These are phyloP conservation scores for Paratilapia polleni DNA, from an alignment of 2,113 vertebrate genomes.

Conservation along the genomic window DNA sequence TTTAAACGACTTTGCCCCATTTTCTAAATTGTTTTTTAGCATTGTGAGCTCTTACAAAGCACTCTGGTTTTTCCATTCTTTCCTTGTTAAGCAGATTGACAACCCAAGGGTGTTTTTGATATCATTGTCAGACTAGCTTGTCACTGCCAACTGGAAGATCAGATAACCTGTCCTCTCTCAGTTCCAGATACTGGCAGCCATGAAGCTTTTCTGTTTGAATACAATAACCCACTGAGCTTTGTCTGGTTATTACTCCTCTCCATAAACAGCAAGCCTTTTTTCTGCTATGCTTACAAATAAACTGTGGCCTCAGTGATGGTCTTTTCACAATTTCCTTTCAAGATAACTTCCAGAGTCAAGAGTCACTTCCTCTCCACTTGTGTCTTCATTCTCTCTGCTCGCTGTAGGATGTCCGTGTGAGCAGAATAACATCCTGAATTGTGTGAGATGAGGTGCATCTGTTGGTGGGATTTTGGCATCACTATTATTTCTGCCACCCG, in stretches of 20 bases:
- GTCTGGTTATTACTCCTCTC: slow-evolving; percentile 21
- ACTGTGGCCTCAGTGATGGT: background rate
- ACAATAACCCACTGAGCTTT: slow-evolving; percentile 45
- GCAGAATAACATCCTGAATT: slow-evolving; percentile 79
- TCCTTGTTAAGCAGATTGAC: slow-evolving; percentile 39
- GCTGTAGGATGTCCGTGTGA: slow-evolving; percentile 70
- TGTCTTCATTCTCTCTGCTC: slow-evolving; percentile 54
- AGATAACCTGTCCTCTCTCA: slow-evolving; percentile 35
- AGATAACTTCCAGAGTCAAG: slow-evolving; percentile 66
- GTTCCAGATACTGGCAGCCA: slow-evolving; percentile 26
- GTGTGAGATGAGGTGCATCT: slow-evolving; percentile 54
- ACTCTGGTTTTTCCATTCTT: background rate
- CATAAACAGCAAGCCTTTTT: slow-evolving; percentile 8
- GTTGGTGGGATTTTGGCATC: slow-evolving; percentile 60
- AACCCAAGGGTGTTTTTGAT: slow-evolving; percentile 48
- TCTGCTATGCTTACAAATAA: slow-evolving; percentile 23
- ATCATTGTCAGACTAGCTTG: slow-evolving; percentile 34
- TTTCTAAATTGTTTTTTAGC: background rate
- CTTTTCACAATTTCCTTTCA: slow-evolving; percentile 61
- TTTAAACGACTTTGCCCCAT: background rate
- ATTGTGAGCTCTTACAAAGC: background rate
- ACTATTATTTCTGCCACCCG: slow-evolving; percentile 20
- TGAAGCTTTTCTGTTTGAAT: slow-evolving; percentile 37
- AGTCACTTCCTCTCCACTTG: slow-evolving; percentile 54
- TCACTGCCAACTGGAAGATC: slow-evolving; percentile 51